Percentiles rank a stretch among this genome's conserved stretches.
phyloP scores from a whole-genome alignment of 2,888 invertebrate species.

The Mythimna ferrago region DNA sequence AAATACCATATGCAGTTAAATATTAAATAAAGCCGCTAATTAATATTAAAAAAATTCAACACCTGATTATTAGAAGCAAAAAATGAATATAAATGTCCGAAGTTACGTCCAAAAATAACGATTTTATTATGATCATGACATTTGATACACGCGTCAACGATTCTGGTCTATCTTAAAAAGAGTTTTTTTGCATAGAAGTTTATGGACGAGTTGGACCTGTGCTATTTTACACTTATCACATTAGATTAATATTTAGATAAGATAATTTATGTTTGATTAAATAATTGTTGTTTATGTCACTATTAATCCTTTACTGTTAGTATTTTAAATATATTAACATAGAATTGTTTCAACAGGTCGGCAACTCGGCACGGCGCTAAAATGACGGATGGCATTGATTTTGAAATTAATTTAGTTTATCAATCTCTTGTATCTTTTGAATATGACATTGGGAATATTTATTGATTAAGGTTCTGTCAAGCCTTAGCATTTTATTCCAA shows the following conservation, averaged over 20 bases:
- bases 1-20: background rate
- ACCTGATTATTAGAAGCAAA: conserved; percentile 25
- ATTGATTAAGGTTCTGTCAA: background rate
- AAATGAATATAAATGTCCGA: conserved; percentile 29
- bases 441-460: conserved; percentile 15
- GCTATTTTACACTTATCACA: conserved; percentile 37
- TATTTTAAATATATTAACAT: conserved; percentile 28
- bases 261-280: conserved; percentile 45
- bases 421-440: background rate
- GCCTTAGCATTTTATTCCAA: background rate
- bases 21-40: conserved; percentile 18
- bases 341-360: conserved; percentile 6
- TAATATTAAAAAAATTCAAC: conserved; percentile 21
- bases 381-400: conserved; percentile 25
- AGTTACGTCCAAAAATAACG: conserved; percentile 14
- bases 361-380: conserved; percentile 1
- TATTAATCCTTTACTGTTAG: conserved; percentile 29
- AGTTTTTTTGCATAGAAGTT: conserved; percentile 18
- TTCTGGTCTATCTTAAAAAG: conserved; percentile 9
- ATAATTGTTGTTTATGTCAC: conserved; percentile 32
- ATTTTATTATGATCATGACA: conserved; percentile 47
- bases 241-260: conserved; percentile 44
- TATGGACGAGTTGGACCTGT: conserved; percentile 4
- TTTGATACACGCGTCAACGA: conserved; percentile 41
- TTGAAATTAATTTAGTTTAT: conserved; percentile 7